Evolutionary conservation across 2,797 vertebrate species (phyloP), one percentile per base, ranked within the genome.

Genomic region (Hypotaenidia philippensis): DNA sequence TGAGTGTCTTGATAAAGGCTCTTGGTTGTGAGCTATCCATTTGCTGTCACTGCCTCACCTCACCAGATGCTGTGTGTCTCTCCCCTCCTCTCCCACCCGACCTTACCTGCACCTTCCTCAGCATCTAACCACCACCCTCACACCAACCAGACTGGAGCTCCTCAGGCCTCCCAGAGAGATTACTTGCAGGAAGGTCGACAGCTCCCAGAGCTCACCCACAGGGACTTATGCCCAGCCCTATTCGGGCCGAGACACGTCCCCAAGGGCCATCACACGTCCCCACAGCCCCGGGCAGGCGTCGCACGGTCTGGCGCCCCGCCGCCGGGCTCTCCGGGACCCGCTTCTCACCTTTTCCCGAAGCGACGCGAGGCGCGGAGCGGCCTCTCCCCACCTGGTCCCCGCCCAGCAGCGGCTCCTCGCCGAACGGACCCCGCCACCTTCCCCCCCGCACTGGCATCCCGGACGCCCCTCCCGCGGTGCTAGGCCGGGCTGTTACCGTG

Each of bases 401-500:
- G 19, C 53, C 55, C 55, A n/a, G 13, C n/a, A 5, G 16, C 27
- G 11, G 11, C 38, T 56, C 17, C 40, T 15, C 29, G 5, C 32
- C 21, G 15, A 8, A 8, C 10, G 34, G 14, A 1, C 44, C 78
- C 66, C 41, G 13, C 55, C 34, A 6, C 21, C 5, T 2, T 29
- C 9, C 26, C 12, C 29, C 23, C 56, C n/a, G n/a, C 74, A 4
- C 11, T n/a, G 23, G 50, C 75, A 13, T 22, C 26, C 15, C 71
- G 6, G 52, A 41, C 31, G 38, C 52, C 29, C 26, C 12, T 29
- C 64, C 65, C 20, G n/a, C 68, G 5, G 45, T 4, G 41, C 44
- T 34, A 41, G 52, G 61, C 44, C 36, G 34, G 20, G 11, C 60
- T n/a, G 29, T 87, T 90, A 96, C 95, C 95, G 74, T 95, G 95